phyloP scores from a whole-genome alignment of 1,140 invertebrate species.

The Rhynchophorus ferrugineus region DNA sequence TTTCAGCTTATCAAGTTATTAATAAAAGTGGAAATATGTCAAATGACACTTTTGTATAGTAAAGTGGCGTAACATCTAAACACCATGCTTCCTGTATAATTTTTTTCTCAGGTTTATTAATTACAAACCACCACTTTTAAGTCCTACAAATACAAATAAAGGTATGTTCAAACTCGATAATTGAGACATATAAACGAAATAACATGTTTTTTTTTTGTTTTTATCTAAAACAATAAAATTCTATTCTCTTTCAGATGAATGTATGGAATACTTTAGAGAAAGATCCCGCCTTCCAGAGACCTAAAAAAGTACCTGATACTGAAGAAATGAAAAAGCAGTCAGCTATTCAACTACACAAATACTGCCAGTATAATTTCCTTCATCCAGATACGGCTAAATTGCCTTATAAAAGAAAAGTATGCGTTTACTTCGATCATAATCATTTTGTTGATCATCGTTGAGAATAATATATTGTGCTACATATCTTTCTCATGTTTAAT shows the following conservation, averaged over 20 bases:
- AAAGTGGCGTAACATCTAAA: too few relatives aligned
- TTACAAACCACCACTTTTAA: too few relatives aligned
- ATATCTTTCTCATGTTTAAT: background rate
- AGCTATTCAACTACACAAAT: constrained; percentile 52
- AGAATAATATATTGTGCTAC: background rate
- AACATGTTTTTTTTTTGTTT: background rate
- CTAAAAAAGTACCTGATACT: constrained; percentile 49
- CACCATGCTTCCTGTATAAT: too few relatives aligned
- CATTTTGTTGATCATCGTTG: background rate
- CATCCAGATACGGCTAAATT: constrained; percentile 49
- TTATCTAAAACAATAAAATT: too few relatives aligned
- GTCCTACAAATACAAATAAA: too few relatives aligned
- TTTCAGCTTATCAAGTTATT: too few relatives aligned
- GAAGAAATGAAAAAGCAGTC: constrained; percentile 63
- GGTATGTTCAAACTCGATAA: too few relatives aligned
- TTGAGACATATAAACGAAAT: background rate
- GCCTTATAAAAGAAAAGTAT: constrained; percentile 56
- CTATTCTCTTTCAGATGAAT: constrained; percentile 69
- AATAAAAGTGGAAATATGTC: too few relatives aligned
- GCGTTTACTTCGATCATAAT: constrained; percentile 25
- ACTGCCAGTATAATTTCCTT: constrained; percentile 41
- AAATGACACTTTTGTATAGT: too few relatives aligned
- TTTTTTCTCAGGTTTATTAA: too few relatives aligned
- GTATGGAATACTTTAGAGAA: constrained; percentile 73
- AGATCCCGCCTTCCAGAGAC: constrained; percentile 69